Conservation (phyloP, 2,797 vertebrate species). For the Peromyscus attwateri region DNA sequence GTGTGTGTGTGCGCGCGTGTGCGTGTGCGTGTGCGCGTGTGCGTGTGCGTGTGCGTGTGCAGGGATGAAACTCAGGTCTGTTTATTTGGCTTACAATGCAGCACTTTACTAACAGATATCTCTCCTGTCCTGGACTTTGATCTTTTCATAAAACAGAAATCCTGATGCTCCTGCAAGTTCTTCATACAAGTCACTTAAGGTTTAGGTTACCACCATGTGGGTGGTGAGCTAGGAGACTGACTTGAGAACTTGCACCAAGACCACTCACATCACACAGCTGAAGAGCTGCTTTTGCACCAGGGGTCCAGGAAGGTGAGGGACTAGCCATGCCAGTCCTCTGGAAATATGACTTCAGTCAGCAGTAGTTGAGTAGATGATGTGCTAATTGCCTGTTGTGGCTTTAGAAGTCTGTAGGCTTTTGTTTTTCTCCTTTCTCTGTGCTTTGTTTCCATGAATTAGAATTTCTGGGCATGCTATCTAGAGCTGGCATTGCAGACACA, state of each 20-base stretch:
- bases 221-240: background rate
- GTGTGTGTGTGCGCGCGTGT: too few species aligned
- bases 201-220: background rate
- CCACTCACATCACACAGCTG: background rate
- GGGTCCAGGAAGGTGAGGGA: conserved; percentile 60
- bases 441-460: conserved; percentile 82
- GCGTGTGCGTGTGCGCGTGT: background rate
- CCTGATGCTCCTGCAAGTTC: background rate
- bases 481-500: conserved; percentile 79
- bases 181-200: background rate
- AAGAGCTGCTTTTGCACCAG: background rate
- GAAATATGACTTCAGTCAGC: conserved; percentile 59
- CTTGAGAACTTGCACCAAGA: background rate
- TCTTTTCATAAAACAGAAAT: conserved; percentile 53
- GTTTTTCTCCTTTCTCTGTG: conserved; percentile 72
- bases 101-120: background rate
- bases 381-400: conserved; percentile 65
- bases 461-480: conserved; percentile 80
- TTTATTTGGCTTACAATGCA: background rate
- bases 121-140: background rate
- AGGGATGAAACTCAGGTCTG: background rate
- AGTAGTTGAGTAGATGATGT: conserved; percentile 61
- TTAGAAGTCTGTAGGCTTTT: conserved; percentile 76
- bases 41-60: too few species aligned
- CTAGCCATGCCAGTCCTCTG: conserved; percentile 44